Evolutionary conservation across 2,113 vertebrate genomes (phyloP).

Genomic region (Platysteira castanea): DNA sequence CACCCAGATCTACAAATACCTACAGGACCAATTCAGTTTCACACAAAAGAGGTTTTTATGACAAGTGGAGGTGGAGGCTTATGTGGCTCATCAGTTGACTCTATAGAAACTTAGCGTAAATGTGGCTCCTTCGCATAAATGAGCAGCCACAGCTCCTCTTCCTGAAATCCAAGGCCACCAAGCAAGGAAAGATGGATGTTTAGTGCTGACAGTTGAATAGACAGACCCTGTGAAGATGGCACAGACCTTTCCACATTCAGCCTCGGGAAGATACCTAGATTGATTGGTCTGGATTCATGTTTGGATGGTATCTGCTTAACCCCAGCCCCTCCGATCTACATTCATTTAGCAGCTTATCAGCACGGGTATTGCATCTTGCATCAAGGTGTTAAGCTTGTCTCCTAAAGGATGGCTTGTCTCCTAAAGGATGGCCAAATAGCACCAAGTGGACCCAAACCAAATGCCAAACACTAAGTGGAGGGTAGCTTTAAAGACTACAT

Average conservation of each 20-base stretch:
- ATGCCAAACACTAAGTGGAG: background rate
- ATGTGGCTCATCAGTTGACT: background rate
- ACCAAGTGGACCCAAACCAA: background rate
- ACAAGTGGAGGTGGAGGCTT: background rate
- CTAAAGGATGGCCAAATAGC: background rate
- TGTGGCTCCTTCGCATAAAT: background rate
- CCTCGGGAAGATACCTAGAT: fast-evolving
- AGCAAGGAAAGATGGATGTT: background rate
- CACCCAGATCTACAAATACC: background rate
- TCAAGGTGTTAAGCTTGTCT: background rate
- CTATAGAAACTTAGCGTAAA: background rate
- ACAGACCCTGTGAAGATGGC: background rate
- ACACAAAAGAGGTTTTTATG: background rate
- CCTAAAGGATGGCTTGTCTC: background rate
- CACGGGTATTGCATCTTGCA: background rate
- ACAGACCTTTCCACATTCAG: background rate
- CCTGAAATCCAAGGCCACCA: background rate
- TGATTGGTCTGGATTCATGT: background rate
- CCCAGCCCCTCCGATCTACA: background rate
- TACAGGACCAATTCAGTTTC: background rate
- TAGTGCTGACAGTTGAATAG: background rate
- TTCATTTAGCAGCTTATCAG: background rate
- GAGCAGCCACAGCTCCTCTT: background rate
- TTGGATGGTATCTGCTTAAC: background rate
- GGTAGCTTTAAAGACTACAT: background rate